phyloP scores from a whole-genome alignment of 2,888 invertebrate species.

The Alviniconcha strummeri region DNA sequence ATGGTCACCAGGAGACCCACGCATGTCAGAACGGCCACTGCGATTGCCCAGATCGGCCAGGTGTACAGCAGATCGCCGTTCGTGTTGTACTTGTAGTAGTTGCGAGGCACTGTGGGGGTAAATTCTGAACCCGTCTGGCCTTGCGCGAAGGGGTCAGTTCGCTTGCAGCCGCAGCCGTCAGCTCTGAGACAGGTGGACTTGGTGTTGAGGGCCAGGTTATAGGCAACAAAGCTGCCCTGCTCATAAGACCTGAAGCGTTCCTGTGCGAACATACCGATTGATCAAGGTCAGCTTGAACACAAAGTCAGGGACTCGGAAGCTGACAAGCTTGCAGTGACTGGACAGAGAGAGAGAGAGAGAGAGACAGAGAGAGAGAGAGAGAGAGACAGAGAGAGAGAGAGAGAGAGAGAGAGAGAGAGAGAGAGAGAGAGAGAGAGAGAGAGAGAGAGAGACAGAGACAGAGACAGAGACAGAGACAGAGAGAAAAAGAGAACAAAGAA shows the following conservation, averaged over 20 bases:
- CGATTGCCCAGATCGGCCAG: constrained; percentile 69
- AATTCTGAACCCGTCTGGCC: constrained; percentile 25
- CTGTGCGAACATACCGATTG: neutral
- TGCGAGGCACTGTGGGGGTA: constrained; percentile 51
- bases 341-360: no score
- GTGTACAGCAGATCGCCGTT: constrained; percentile 50
- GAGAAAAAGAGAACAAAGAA: no score
- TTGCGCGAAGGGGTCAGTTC: neutral
- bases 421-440: no score
- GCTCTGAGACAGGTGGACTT: constrained; percentile 34
- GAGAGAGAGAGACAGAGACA: no score
- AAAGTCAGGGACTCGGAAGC: no score
- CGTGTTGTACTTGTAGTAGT: constrained; percentile 57
- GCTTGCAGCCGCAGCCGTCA: constrained; percentile 59
- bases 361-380: no score
- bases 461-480: no score
- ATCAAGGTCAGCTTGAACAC: no score
- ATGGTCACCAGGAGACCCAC: constrained; percentile 71
- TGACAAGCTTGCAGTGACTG: no score
- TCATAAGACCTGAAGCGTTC: neutral
- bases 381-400: no score
- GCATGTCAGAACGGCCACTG: constrained; percentile 64
- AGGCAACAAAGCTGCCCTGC: neutral
- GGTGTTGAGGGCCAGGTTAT: neutral
- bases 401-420: no score